These are phyloP conservation scores for Temnothorax longispinosus DNA, from an alignment of 1,140 invertebrate species.

Conservation along the genomic window DNA sequence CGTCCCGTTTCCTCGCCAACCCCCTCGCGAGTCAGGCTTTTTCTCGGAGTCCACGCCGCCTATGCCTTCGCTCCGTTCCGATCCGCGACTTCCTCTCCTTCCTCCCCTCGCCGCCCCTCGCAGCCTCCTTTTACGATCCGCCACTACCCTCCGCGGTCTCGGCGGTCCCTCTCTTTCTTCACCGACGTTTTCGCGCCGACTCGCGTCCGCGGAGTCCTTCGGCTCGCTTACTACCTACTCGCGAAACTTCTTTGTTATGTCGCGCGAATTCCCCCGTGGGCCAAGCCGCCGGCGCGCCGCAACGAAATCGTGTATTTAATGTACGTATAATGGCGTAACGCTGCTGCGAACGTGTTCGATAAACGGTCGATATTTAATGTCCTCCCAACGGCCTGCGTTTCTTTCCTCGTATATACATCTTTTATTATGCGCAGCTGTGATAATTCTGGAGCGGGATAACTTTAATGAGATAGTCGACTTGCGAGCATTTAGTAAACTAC, in stretches of 20 bases:
- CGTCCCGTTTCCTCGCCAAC: slow-evolving; percentile 28
- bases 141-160: not conserved
- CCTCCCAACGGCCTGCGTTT: not conserved
- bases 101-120: not conserved
- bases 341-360: not conserved
- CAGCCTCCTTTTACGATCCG: not conserved
- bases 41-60: slow-evolving; percentile 4
- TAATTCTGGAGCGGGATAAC: not conserved
- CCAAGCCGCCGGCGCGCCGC: not conserved
- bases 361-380: not conserved
- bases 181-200: not conserved
- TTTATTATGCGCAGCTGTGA: not conserved
- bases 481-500: not conserved
- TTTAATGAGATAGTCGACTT: not conserved
- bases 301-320: not conserved
- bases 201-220: not conserved
- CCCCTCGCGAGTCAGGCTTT: slow-evolving; percentile 32
- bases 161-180: not conserved
- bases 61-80: slow-evolving; percentile 31
- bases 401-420: not conserved
- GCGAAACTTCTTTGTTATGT: not conserved
- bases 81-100: not conserved
- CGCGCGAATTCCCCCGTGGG: not conserved
- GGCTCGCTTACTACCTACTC: not conserved
- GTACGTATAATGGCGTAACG: not conserved